Conservation (phyloP, 2,797 vertebrate genomes). For the Rousettus madagascariensis region DNA sequence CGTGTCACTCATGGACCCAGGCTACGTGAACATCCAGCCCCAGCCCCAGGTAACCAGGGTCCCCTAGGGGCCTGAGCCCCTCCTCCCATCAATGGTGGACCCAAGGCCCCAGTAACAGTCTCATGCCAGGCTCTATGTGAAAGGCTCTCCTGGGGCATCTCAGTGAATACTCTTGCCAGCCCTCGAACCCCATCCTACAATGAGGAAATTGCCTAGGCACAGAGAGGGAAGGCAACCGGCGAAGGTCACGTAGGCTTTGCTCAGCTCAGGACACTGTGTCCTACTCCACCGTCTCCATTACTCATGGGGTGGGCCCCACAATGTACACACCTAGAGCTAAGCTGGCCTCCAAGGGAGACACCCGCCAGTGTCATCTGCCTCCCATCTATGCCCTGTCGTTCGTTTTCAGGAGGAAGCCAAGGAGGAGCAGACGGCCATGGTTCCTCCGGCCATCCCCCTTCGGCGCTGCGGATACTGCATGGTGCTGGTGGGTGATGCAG, state of each 20-base stretch:
- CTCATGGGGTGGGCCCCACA: neutral
- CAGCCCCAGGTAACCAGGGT: slow-evolving; percentile 70
- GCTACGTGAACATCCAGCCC: slow-evolving; percentile 86
- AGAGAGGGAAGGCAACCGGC: neutral
- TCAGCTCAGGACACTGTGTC: neutral
- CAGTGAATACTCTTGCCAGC: neutral
- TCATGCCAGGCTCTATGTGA: neutral
- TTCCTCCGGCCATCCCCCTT: slow-evolving; percentile 82
- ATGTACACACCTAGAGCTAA: neutral
- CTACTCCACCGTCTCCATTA: neutral
- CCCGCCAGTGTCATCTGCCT: neutral
- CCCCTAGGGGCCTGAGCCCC: neutral
- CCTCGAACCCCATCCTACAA: neutral
- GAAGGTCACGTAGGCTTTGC: neutral
- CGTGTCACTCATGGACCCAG: slow-evolving; percentile 96
- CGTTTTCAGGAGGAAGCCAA: slow-evolving; percentile 78
- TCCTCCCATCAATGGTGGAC: neutral
- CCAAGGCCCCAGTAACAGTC: neutral
- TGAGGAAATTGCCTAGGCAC: neutral
- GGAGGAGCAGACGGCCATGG: slow-evolving; percentile 88
- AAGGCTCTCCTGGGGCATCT: neutral
- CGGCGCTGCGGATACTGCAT: slow-evolving; percentile 93
- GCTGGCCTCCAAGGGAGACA: neutral
- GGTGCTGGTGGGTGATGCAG: slow-evolving; percentile 87
- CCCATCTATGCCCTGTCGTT: neutral